A percentile compares a stretch with the other conserved stretches of the same genome.
These are phyloP conservation scores for Sussaba pulchella DNA, from an alignment of 2,888 invertebrate species.

Conservation along the genomic window DNA sequence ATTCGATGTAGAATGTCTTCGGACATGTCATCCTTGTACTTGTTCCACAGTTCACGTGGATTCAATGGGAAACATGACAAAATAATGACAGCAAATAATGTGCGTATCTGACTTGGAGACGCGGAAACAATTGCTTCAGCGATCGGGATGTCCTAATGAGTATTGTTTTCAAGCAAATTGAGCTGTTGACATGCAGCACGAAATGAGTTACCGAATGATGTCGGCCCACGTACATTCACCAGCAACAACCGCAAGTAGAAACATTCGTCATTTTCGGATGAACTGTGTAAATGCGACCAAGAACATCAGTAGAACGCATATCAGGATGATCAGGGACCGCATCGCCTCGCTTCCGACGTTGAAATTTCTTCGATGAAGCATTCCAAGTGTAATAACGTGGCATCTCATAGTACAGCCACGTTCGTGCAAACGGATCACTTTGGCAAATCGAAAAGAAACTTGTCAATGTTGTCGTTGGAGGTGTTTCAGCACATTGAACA, in stretches of 20 bases:
- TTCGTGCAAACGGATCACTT: conserved; percentile 76
- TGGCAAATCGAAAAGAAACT: conserved; percentile 78
- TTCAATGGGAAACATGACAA: too few relatives aligned
- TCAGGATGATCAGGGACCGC: conserved; percentile 62
- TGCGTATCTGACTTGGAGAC: too few relatives aligned
- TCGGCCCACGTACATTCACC: conserved; percentile 56
- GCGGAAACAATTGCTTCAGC: background rate
- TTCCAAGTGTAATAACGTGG: conserved; percentile 69
- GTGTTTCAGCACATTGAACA: background rate
- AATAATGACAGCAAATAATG: too few relatives aligned
- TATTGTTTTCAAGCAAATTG: too few relatives aligned
- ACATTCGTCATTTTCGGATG: conserved; percentile 57
- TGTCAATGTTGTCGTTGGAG: conserved; percentile 66
- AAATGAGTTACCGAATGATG: conserved; percentile 67
- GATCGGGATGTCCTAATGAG: conserved; percentile 60
- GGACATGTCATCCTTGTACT: too few relatives aligned
- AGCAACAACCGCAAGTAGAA: conserved; percentile 70
- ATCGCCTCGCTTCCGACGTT: conserved; percentile 68
- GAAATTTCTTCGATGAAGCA: conserved; percentile 17
- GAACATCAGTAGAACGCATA: background rate
- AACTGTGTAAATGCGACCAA: conserved; percentile 42
- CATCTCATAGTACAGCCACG: conserved; percentile 74
- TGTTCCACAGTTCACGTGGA: too few relatives aligned
- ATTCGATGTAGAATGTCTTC: background rate
- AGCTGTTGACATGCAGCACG: too few relatives aligned